Base-by-base conservation (phyloP, 2,888 invertebrate species). In the Orgyia antiqua region DNA sequence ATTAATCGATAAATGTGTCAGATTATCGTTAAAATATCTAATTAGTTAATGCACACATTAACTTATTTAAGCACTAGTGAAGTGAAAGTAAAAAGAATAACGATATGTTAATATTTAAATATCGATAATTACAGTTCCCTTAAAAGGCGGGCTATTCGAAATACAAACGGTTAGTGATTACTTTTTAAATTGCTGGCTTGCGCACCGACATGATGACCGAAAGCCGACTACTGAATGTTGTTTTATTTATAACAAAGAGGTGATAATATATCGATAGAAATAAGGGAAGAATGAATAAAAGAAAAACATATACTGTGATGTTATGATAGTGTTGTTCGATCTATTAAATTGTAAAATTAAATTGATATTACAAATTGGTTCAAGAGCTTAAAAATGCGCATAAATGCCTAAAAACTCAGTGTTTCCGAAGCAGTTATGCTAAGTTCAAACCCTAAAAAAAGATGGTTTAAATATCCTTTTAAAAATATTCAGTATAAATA, bases 51-150 rank as follows among this genome's bases (percentile, higher is more conserved):
- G 18, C 10, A 21, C 9, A 15, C 15, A 6, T 15, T 15, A 24
- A 26, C 47, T 47, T 45, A 44, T 45, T 39, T 15, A n/a, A 19
- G 13, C 17, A 36, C 23, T 60, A 70, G 67, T 64, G 62, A 58
- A 54, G 75, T 64, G 77, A 80, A 79, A 76, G 75, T 53, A 39
- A 57, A 50, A 55, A 69, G 67, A 10, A 68, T 39, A 66, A 64
- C 61, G 63, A 69, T 71, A 75, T 72, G 72, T 69, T 73, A 77
- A 76, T 52, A 40, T 72, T 58, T 56, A 58, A 59, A 62, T 65
- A 66, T 71, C 71, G 68, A 74, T 73, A 77, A 79, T 75, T 73
- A 74, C 61, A 54, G 68, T 63, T 71, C 71, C 76, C 75, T 71
- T 78, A 72, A 68, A 74, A 71, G 75, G 74, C 71, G 67, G 68